Percentiles rank a stretch among this genome's conserved stretches.
These are phyloP conservation scores for Chironomus striatipennis DNA, from an alignment of 1,140 invertebrate species.

Conservation along the genomic window DNA sequence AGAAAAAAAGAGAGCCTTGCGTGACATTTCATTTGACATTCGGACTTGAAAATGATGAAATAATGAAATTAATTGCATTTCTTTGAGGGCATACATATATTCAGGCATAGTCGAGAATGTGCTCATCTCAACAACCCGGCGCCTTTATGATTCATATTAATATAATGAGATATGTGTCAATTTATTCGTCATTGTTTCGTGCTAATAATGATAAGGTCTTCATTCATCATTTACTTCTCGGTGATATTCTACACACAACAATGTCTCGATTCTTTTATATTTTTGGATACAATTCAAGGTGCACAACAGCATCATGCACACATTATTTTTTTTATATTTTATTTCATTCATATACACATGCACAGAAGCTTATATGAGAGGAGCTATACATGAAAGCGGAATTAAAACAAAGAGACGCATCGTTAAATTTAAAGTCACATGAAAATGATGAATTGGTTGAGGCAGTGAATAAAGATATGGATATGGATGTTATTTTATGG, in stretches of 20 bases:
- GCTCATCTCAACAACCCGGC: too few species aligned
- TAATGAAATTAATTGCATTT: background rate
- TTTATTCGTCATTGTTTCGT: conserved; percentile 5
- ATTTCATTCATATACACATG: background rate
- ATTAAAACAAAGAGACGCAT: conserved; percentile 3
- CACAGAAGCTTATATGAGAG: background rate
- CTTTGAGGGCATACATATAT: too few species aligned
- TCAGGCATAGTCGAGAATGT: background rate
- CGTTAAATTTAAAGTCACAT: background rate
- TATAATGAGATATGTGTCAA: conserved; percentile 7
- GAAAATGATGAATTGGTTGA: too few species aligned
- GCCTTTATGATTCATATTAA: background rate
- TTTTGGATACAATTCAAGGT: background rate
- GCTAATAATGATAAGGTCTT: background rate
- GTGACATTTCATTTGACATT: background rate
- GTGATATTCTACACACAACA: too few species aligned
- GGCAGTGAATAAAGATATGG: too few species aligned
- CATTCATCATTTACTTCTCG: background rate
- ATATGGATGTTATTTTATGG: too few species aligned
- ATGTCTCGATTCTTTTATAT: too few species aligned
- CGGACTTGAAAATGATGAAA: background rate
- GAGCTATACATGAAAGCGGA: background rate
- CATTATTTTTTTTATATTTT: background rate
- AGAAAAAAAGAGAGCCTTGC: too few species aligned
- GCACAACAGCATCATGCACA: background rate